phyloP scores from a whole-genome alignment of 2,888 invertebrate genomes.

The Drosophila suboccidentalis region DNA sequence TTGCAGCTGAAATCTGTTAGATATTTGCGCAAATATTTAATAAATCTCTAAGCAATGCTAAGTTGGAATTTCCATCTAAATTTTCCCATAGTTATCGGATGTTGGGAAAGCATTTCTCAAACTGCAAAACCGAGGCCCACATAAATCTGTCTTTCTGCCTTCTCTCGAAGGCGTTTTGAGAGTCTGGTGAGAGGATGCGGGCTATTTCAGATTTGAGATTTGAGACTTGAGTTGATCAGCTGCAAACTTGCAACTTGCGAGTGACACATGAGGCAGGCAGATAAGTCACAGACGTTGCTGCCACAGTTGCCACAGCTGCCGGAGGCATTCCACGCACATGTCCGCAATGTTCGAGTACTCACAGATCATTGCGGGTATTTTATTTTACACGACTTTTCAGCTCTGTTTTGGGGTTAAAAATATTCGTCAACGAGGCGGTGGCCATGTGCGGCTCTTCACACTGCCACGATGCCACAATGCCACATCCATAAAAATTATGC shows the following conservation, averaged over 20 bases:
- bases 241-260: conserved; percentile 28
- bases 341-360: conserved; percentile 39
- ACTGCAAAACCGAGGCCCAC: conserved; percentile 21
- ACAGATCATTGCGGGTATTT: conserved; percentile 5
- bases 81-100: conserved; percentile 21
- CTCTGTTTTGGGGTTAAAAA: conserved; percentile 61
- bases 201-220: conserved; percentile 14
- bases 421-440: conserved; percentile 40
- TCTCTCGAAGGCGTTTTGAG: not conserved
- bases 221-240: conserved; percentile 24
- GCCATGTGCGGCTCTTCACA: conserved; percentile 60
- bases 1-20: not conserved
- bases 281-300: conserved; percentile 19
- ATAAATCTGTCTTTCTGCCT: conserved; percentile 19
- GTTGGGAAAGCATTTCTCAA: conserved; percentile 22
- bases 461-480: conserved; percentile 8
- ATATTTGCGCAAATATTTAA: conserved; percentile 3
- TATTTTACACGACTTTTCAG: conserved; percentile 16
- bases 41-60: not conserved
- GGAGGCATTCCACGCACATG: conserved; percentile 76
- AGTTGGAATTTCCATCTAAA: not conserved
- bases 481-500: conserved; percentile 70
- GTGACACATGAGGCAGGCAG: conserved; percentile 23
- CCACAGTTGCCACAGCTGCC: conserved; percentile 52
- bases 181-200: conserved; percentile 19